Conservation (phyloP, 1,140 invertebrate genomes). For the Aporrectodea caliginosa region DNA sequence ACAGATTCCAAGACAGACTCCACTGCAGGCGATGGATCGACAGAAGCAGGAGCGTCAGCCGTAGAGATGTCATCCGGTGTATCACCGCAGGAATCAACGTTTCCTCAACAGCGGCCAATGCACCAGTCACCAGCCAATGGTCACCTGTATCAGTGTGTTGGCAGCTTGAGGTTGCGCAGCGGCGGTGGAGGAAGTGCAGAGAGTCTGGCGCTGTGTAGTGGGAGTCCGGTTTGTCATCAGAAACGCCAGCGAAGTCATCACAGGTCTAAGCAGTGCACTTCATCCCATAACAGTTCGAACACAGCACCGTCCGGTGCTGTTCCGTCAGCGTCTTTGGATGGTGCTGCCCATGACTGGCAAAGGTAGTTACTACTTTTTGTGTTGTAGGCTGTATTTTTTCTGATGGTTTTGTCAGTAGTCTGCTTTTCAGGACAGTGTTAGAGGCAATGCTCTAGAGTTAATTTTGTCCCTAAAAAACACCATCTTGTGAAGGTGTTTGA, state of each 20-base stretch:
- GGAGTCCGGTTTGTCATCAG: background rate
- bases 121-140: background rate
- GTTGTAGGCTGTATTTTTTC: too few relatives aligned
- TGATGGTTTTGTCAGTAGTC: too few relatives aligned
- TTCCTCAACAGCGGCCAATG: too few relatives aligned
- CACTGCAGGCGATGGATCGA: background rate
- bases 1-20: background rate
- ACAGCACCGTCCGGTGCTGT: background rate
- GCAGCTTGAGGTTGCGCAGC: background rate
- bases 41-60: background rate
- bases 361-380: too few relatives aligned
- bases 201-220: background rate
- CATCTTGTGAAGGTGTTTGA: too few relatives aligned
- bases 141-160: background rate
- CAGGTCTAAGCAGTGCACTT: background rate
- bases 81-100: too few relatives aligned
- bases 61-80: background rate
- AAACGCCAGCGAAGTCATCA: background rate
- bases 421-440: too few relatives aligned
- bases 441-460: too few relatives aligned
- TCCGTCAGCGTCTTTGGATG: too few relatives aligned
- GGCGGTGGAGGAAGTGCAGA: background rate
- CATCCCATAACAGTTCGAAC: background rate
- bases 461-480: too few relatives aligned
- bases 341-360: too few relatives aligned